phyloP scores from a whole-genome alignment of 1,140 invertebrate genomes.

The Lepidurus arcticus region DNA sequence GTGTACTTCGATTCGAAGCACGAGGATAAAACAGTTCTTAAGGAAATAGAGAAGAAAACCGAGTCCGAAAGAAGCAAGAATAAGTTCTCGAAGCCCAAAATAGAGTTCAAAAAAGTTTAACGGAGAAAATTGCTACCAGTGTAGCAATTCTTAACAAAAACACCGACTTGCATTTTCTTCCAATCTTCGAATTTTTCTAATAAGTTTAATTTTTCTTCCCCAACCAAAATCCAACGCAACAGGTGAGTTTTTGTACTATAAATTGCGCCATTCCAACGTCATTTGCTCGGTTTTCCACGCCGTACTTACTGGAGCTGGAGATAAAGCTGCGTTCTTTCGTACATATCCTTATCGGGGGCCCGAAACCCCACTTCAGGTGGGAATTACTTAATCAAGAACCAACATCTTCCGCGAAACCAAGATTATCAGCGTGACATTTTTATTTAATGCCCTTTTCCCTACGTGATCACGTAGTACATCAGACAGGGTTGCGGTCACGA shows the following conservation, averaged over 20 bases:
- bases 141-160: no score
- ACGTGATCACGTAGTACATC: slow-evolving; percentile 78
- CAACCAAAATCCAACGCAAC: slow-evolving; percentile 45
- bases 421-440: not conserved
- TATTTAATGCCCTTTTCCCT: not conserved
- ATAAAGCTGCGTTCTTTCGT: not conserved
- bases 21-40: no score
- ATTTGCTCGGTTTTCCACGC: slow-evolving; percentile 44
- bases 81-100: no score
- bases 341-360: not conserved
- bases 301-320: not conserved
- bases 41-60: no score
- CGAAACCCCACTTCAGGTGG: not conserved
- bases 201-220: no score
- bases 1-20: no score
- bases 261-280: not conserved
- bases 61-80: no score
- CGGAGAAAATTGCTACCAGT: no score
- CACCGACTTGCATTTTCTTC: no score
- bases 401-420: slow-evolving; percentile 44
- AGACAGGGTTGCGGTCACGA: no score
- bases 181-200: no score
- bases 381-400: slow-evolving; percentile 41
- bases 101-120: no score
- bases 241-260: not conserved